Base-by-base conservation (phyloP, 2,888 invertebrate species). In the Tipula lateralis region DNA sequence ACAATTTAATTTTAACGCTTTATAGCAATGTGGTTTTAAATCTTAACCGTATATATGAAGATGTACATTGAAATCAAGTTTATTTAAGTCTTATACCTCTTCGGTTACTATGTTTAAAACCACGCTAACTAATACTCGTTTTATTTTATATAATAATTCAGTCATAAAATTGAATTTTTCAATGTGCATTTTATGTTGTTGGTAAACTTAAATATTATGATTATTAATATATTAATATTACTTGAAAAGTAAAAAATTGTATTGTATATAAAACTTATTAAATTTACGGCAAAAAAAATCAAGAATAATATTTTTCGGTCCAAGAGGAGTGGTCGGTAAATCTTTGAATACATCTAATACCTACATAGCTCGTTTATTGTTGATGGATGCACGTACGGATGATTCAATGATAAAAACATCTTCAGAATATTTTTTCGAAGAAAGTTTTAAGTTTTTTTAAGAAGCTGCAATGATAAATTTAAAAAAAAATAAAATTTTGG, bases 281-380 rank as follows among this genome's bases (percentile, higher is more conserved):
- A 66, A 44, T 44, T 44, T 44, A 44, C 44, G 66, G 66, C 66
- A 66, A 66, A 66, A 44, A 44, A 44, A 66, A 9, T 66, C 7
- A 66, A 66, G 24, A 9, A 24, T 66, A 66, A 24, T 66, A 66
- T 66, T 66, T 24, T 66, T 7, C 24, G 66, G 66, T 66, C 9
- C 66, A 66, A 66, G 66, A 66, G 66, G 66, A 24, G 66, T 66
- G 66, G 66, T 66, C 66, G 66, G 66, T 66, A 66, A 66, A 66
- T 24, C 66, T 24, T 66, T 66, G 2, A 66, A 66, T 66, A 66
- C 6, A 66, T 66, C 66, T 19, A 9, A 24, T 66, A 24, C 24
- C 7, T 66, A 66, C 24, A 66, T 24, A 24, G 66, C 66, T 24
- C 16, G n/a, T 50, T 66, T 66, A 66, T 66, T 66, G 66, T 66